Evolutionary conservation across 1,140 invertebrate species (phyloP), one percentile per base, ranked within the genome.

Genomic region (Zaprionus vittiger): DNA sequence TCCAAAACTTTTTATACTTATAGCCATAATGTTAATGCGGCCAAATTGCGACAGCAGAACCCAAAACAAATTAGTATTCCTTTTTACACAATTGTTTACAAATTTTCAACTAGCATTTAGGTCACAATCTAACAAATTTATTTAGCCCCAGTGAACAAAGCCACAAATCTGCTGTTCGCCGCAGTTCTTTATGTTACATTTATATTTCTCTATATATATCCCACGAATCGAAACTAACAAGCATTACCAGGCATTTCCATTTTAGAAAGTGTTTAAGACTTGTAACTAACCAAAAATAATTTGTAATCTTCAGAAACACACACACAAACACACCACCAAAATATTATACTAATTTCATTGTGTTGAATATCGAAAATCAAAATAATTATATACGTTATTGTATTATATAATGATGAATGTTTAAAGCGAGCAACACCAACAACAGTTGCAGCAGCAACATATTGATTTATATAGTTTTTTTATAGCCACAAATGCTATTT

Each of bases 261-360:
- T 77, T 71, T 89, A 81, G 71, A 81, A 79, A 78, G 76, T 73
- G 75, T 74, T 91, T 89, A 91, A 84, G 83, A 91, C 83, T 91
- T 90, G 86, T 84, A 91, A 87, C 84, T 91, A 91, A 91, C 87
- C 87, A 91, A 91, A 91, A 91, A 80, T 91, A 80, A 89, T 82
- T 86, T 82, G 83, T 84, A 84, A 89, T 91, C 73, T 67, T 26
- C 69, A 62, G 31, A 54, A 4, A 17, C 24, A 62, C n/a, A 64
- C 49, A 28, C 24, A 47, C 17, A 31, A 34, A 44, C 59, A 79
- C 77, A 83, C 74, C 80, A 85, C 75, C 78, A 76, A 74, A 63
- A 47, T 2, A 60, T 54, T 55, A 65, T 56, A 74, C 22, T 26
- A 34, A 52, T 63, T 60, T 49, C 26, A 65, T 68, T 79, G 71